Evolutionary conservation across 2,113 vertebrate genomes (phyloP), one percentile per base, ranked within the genome.

Genomic region (Salvelinus namaycush): DNA sequence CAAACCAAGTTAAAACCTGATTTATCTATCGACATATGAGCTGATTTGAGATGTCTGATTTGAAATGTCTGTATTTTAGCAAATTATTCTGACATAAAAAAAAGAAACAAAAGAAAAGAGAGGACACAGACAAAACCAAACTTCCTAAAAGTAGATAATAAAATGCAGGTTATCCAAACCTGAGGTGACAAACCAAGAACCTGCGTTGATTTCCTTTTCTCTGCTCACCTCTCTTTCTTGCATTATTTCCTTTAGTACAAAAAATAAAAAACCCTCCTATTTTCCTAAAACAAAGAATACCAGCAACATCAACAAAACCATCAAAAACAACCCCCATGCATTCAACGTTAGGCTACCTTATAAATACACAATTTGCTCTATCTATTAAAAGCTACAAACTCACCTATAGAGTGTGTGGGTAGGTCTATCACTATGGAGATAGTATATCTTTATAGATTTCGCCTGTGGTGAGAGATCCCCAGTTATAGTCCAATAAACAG

Each of bases 391-490:
- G 29, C 57, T 44, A n/a, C 11, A 83, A 74, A 78, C 7, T 13
- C 14, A 78, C 76, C 77, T 78, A 26, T 39, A 16, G 31, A 62
- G 8, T 64, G 29, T n/a, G 20, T 69, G 20, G 20, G 64, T 1
- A 44, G 16, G 76, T 49, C 14, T 22, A 24, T 29, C 48, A 5
- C 79, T 65, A 75, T 67, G 54, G 54, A 81, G 51, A 31, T 16
- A 8, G 59, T 57, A 72, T 13, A 34, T 22, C 20, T 66, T 48
- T 7, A 66, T 34, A 73, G 68, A 74, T 18, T 89, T 54, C 89
- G 91, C 91, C 91, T 92, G 88, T 81, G 27, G 79, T 81, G 77
- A 80, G 81, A 84, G 72, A 66, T 83, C 84, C 87, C 81, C 86
- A 84, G 81, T 91, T 88, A 89, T 74, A 87, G 74, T 89, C 90